A percentile compares a stretch with the other conserved stretches of the same genome.
Evolutionary conservation across 2,797 vertebrate genomes (phyloP).

Genomic region (Threskiornis aethiopicus): DNA sequence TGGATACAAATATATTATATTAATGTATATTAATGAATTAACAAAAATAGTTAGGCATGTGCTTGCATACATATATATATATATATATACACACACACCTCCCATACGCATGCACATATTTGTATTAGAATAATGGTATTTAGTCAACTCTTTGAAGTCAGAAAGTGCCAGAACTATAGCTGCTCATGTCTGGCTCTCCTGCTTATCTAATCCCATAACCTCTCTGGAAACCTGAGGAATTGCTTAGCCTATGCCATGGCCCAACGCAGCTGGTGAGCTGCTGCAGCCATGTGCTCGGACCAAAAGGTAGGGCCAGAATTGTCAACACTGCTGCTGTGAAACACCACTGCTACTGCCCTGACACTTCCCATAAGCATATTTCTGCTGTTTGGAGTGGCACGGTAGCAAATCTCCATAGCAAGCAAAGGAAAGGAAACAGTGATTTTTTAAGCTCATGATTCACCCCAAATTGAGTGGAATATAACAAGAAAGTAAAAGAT

Average conservation of each 20-base stretch:
- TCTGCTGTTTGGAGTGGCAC: not conserved
- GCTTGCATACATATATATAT: not conserved
- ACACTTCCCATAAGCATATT: accelerated
- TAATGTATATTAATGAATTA: not conserved
- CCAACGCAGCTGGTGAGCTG: not conserved
- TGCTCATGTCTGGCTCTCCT: not conserved
- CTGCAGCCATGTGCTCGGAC: accelerated
- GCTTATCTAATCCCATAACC: not conserved
- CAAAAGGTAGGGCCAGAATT: not conserved
- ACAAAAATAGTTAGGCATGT: not conserved
- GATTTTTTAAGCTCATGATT: not conserved
- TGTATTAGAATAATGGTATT: not conserved
- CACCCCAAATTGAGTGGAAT: not conserved
- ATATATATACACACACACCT: not conserved
- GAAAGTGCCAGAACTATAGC: not conserved
- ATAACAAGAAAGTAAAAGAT: not conserved
- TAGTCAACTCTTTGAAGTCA: not conserved
- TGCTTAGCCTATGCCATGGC: not conserved
- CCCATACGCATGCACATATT: not conserved
- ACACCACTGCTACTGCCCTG: not conserved
- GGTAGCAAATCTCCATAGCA: not conserved
- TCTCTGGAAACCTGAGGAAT: not conserved
- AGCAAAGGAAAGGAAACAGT: not conserved
- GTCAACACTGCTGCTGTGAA: not conserved
- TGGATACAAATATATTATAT: not conserved